Percentiles rank a stretch among this genome's conserved stretches.
Evolutionary conservation across 2,113 vertebrate species (phyloP).

Genomic region (Microcebus griseorufus): DNA sequence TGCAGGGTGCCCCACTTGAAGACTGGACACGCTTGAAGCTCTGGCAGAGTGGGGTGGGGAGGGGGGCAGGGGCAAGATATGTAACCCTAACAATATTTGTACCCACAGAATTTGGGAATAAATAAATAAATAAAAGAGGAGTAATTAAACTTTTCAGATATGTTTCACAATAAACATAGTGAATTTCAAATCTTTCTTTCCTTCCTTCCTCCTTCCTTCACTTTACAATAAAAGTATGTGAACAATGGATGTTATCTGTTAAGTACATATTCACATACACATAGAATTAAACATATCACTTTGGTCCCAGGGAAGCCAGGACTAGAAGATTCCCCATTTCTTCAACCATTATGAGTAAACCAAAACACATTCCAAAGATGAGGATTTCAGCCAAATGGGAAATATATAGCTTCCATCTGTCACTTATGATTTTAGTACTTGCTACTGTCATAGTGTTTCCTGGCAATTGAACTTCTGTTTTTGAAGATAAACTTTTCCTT

Average conservation of each 20-base stretch:
- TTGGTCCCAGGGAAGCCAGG: background rate
- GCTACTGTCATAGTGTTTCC: background rate
- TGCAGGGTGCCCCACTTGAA: too few relatives aligned
- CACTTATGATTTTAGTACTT: background rate
- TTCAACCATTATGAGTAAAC: background rate
- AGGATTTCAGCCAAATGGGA: background rate
- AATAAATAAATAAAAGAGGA: background rate
- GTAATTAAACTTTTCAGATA: background rate
- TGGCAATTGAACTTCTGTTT: background rate
- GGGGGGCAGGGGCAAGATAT: too few relatives aligned
- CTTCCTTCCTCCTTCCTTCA: background rate
- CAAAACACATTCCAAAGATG: background rate
- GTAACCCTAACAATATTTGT: too few relatives aligned
- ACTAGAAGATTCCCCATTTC: background rate
- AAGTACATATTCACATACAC: background rate
- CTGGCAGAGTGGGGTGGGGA: too few relatives aligned
- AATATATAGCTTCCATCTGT: background rate
- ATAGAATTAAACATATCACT: background rate
- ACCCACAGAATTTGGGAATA: too few relatives aligned
- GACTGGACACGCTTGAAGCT: too few relatives aligned
- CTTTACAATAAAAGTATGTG: background rate
- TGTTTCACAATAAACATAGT: background rate
- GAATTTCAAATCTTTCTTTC: background rate
- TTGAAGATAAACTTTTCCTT: conserved; percentile 38
- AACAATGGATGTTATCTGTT: background rate